Base-by-base conservation (phyloP, 1,140 invertebrate species). In the Drosophila lini region DNA sequence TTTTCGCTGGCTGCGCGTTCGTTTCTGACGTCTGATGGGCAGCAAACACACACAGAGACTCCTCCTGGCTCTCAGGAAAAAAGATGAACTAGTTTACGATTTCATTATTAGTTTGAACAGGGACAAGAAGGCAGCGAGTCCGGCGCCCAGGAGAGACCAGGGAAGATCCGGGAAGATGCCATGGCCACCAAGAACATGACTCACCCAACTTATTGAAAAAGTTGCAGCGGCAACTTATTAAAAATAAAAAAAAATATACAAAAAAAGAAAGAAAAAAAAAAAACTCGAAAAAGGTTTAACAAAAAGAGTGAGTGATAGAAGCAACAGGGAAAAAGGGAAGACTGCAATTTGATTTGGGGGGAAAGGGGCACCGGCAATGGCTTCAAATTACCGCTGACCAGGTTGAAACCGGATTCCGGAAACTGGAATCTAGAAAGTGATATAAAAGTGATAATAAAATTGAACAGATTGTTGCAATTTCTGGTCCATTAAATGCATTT, bases 81-180 rank as follows among this genome's bases (percentile, higher is more conserved):
- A 74, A 80, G 83, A 89, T 88, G 83, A 83, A 89, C 83, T 88
- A 88, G 83, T 88, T 88, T 88, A 88, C 83, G 84, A 88, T 89
- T 88, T 88, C 83, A 88, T 88, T 88, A 88, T 88, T 88, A 88
- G 83, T 89, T 88, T 88, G 83, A 89, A 74, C 84, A 83, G 74
- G 76, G 83, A 70, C 79, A 86, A 36, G 65, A 15, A 42, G 25
- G 59, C 52, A 53, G 50, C 50, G 11, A 32, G 53, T 56, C 38
- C 40, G 32, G 32, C 8, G n/a, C 31, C 42, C 28, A 31, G 36
- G 32, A 34, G 34, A 40, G 19, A 44, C 19, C 45, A 6, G 41
- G 45, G 59, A 45, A n/a, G n/a, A n/a, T n/a, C 31, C 41, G 32
- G 42, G 61, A 81, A 73, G 77, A 79, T 42, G 63, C 41, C 60